Percentiles rank a stretch among this genome's conserved stretches.
Evolutionary conservation across 2,797 vertebrate species (phyloP).

Genomic region (Pteropus rufus): DNA sequence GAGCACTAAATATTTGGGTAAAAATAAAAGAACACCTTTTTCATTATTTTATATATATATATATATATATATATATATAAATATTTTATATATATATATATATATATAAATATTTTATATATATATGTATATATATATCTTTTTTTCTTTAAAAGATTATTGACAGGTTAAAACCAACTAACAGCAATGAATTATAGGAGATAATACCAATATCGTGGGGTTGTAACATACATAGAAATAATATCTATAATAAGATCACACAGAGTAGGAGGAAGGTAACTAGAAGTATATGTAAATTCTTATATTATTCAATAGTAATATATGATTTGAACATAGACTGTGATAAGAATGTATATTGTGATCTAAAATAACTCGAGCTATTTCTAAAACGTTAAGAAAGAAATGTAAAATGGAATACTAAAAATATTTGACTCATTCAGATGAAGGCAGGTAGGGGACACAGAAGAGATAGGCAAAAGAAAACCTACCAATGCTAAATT

Average conservation of each 20-base stretch:
- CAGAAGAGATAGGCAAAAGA: background rate
- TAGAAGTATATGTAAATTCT: background rate
- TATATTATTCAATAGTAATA: background rate
- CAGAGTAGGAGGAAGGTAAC: background rate
- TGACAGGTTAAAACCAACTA: background rate
- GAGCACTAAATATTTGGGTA: background rate
- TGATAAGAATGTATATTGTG: background rate
- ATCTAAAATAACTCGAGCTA: background rate
- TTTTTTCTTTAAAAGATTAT: background rate
- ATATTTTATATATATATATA: background rate
- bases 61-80: too few relatives aligned
- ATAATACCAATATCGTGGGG: background rate
- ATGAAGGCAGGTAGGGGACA: background rate
- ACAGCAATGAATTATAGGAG: background rate
- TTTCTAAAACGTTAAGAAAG: background rate
- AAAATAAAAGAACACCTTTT: background rate
- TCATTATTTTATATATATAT: background rate
- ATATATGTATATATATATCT: background rate
- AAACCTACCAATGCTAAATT: background rate
- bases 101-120: background rate
- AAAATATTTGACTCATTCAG: background rate
- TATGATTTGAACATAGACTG: background rate
- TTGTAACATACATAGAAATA: background rate
- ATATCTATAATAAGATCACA: background rate
- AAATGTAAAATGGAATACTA: background rate